Percentiles rank a stretch among this genome's conserved stretches.
phyloP scores from a whole-genome alignment of 2,888 invertebrate species.

The Molorchus minor region DNA sequence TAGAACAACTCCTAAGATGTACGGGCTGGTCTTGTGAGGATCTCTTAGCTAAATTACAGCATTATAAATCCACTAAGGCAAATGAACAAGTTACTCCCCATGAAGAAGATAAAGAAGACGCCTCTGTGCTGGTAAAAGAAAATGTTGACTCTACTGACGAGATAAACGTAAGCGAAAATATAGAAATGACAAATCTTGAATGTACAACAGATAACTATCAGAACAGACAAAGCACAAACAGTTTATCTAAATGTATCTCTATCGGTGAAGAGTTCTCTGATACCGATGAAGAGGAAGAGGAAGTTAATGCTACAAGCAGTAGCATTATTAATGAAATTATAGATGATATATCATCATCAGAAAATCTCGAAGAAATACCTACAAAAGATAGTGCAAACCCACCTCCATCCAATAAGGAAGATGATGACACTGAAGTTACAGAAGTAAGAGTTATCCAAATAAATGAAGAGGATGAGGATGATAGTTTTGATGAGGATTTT shows the following conservation, averaged over 20 bases:
- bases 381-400: conserved; percentile 24
- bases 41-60: conserved; percentile 47
- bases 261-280: conserved; percentile 28
- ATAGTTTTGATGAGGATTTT: conserved; percentile 33
- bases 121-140: background rate
- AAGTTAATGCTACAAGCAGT: conserved; percentile 24
- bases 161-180: background rate
- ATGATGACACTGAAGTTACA: conserved; percentile 29
- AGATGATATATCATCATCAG: conserved; percentile 22
- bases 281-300: conserved; percentile 31
- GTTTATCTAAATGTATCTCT: background rate
- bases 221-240: background rate
- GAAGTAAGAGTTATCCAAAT: conserved; percentile 46
- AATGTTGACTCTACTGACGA: background rate
- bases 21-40: conserved; percentile 55
- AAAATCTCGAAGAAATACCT: background rate
- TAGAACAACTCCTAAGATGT: conserved; percentile 49
- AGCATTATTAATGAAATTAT: conserved; percentile 32
- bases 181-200: background rate
- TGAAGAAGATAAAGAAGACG: background rate
- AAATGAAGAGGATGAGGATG: conserved; percentile 41
- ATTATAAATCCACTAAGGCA: conserved; percentile 44
- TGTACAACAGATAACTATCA: background rate
- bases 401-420: conserved; percentile 1
- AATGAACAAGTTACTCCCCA: conserved; percentile 7